Conservation (phyloP, 2,888 invertebrate genomes). For the Calameuta idolon region DNA sequence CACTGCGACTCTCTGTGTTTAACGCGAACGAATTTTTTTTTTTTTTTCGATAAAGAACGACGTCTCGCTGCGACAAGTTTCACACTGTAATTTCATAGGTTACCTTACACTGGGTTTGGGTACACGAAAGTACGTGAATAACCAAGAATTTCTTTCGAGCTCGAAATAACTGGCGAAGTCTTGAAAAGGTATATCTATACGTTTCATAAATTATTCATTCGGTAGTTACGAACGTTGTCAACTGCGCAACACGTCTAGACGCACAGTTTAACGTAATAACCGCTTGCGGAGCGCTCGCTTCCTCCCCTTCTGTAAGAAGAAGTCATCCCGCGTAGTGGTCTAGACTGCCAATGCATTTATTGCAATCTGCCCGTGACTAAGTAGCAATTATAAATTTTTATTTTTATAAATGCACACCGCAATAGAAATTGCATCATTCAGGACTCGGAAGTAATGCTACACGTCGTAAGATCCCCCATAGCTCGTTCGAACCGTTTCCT, state of each 20-base stretch:
- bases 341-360: neutral
- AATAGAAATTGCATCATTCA: neutral
- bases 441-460: neutral
- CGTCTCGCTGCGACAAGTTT: neutral
- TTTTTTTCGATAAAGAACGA: neutral
- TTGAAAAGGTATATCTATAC: neutral
- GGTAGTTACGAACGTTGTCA: constrained; percentile 37
- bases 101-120: neutral
- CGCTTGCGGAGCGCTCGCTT: constrained; percentile 1
- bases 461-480: neutral
- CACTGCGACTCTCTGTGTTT: no score
- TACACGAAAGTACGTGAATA: neutral
- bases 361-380: neutral
- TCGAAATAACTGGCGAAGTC: neutral
- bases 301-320: neutral
- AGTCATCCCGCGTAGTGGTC: neutral
- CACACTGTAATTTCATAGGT: neutral
- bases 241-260: constrained; percentile 40
- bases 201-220: constrained; percentile 48
- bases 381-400: neutral
- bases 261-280: constrained; percentile 36
- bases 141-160: neutral
- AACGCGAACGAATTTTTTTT: neutral
- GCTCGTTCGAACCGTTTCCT: neutral
- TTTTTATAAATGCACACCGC: neutral